A percentile compares a stretch with the other conserved stretches of the same genome.
phyloP scores from a whole-genome alignment of 2,888 invertebrate genomes.

The Drosophila testacea region DNA sequence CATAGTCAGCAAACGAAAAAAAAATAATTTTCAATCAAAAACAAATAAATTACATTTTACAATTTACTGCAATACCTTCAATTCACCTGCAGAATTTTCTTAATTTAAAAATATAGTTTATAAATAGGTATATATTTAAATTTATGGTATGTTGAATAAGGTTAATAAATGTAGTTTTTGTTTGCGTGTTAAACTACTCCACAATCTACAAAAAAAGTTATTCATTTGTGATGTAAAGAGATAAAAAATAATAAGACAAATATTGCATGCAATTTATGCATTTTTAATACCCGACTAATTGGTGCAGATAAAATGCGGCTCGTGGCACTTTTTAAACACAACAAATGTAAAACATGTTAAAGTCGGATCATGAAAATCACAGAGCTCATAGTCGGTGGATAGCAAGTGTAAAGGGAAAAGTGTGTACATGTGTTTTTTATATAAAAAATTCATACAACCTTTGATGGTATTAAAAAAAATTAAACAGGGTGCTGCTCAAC shows the following conservation, averaged over 20 bases:
- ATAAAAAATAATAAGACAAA: conserved; percentile 35
- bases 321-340: conserved; percentile 40
- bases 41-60: no score
- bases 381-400: conserved; percentile 13
- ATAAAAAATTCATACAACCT: conserved; percentile 40
- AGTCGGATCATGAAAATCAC: conserved; percentile 69
- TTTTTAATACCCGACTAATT: conserved; percentile 78
- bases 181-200: background rate
- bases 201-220: background rate
- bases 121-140: background rate
- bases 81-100: no score
- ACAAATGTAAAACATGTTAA: conserved; percentile 62
- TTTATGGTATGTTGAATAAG: background rate
- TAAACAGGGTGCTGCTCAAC: background rate
- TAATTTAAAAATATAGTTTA: no score
- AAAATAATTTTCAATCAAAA: no score
- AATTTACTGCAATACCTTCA: no score
- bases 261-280: conserved; percentile 60
- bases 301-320: conserved; percentile 64
- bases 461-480: conserved; percentile 38
- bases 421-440: conserved; percentile 4
- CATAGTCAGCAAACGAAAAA: no score
- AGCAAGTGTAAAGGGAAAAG: background rate
- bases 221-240: background rate
- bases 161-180: background rate